Percentiles rank a stretch among this genome's conserved stretches.
Evolutionary conservation across 1,140 invertebrate species (phyloP).

Genomic region (Holcopasites calliopsidis): DNA sequence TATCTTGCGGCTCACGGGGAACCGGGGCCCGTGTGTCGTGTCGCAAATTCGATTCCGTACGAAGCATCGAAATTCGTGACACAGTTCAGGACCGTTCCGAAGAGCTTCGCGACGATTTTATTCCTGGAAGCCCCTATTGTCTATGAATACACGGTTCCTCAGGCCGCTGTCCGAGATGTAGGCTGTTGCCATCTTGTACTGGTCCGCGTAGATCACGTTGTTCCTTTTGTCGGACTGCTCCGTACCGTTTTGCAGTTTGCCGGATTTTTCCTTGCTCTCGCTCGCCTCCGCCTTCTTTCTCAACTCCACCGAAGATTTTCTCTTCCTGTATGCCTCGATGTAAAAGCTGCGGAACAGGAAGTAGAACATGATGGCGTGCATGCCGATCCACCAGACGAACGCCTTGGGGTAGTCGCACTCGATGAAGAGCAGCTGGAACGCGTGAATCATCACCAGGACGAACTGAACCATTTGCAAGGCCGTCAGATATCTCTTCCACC

Average conservation of each 20-base stretch:
- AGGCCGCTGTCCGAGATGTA: slow-evolving; percentile 75
- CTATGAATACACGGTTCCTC: slow-evolving; percentile 76
- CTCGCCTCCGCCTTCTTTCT: slow-evolving; percentile 54
- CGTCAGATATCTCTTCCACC: slow-evolving; percentile 97
- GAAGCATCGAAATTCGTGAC: background rate
- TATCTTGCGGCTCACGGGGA: background rate
- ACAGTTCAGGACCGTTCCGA: background rate
- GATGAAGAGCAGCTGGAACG: slow-evolving; percentile 91
- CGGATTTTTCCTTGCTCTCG: background rate
- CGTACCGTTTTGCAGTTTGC: background rate
- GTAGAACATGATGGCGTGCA: slow-evolving; percentile 89
- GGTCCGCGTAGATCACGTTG: slow-evolving; percentile 65
- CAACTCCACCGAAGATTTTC: background rate
- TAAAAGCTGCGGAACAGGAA: slow-evolving; percentile 90
- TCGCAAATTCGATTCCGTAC: background rate
- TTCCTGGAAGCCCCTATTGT: slow-evolving; percentile 65
- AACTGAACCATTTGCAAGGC: slow-evolving; percentile 93
- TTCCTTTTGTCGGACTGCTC: slow-evolving; percentile 46
- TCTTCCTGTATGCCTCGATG: slow-evolving; percentile 83
- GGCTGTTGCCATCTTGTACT: slow-evolving; percentile 76
- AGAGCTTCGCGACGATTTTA: background rate
- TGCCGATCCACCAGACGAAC: slow-evolving; percentile 86
- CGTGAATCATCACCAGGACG: slow-evolving; percentile 88
- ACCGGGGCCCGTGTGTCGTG: background rate
- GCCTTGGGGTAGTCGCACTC: slow-evolving; percentile 91